Conservation (phyloP, 2,797 vertebrate genomes). For the Onychomys torridus region DNA sequence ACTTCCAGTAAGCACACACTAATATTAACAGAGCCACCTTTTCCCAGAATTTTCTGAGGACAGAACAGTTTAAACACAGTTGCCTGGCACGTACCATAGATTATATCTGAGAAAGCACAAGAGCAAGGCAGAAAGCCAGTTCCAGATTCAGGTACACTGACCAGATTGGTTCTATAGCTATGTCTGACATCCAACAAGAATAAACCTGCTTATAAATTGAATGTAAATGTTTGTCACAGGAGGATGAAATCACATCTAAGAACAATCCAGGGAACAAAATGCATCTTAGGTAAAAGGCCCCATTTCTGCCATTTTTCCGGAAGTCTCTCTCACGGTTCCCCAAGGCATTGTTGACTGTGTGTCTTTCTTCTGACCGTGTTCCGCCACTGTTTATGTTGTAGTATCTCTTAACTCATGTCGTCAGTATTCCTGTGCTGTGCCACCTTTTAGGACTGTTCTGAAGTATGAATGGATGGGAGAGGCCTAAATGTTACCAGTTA, state of each 20-base stretch:
- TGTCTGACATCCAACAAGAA: not conserved
- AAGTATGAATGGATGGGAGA: not conserved
- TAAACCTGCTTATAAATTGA: not conserved
- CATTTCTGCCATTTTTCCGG: not conserved
- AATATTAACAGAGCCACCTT: not conserved
- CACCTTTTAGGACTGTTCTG: not conserved
- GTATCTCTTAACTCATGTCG: not conserved
- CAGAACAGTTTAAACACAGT: not conserved
- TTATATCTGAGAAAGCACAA: not conserved
- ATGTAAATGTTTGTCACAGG: not conserved
- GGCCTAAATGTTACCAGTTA: not conserved
- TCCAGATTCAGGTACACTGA: not conserved
- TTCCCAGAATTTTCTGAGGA: not conserved
- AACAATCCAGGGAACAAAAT: not conserved
- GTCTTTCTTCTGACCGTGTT: not conserved
- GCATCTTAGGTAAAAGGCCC: not conserved
- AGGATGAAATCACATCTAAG: not conserved
- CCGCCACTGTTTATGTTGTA: not conserved
- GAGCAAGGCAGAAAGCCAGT: not conserved
- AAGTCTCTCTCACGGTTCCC: not conserved
- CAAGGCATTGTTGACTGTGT: not conserved
- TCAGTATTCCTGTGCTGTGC: not conserved
- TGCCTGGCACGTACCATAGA: not conserved
- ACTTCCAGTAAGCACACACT: not conserved
- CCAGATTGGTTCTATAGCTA: not conserved